Evolutionary conservation across 2,113 vertebrate genomes (phyloP), one percentile per base, ranked within the genome.

Genomic region (Paradoxurus hermaphroditus): DNA sequence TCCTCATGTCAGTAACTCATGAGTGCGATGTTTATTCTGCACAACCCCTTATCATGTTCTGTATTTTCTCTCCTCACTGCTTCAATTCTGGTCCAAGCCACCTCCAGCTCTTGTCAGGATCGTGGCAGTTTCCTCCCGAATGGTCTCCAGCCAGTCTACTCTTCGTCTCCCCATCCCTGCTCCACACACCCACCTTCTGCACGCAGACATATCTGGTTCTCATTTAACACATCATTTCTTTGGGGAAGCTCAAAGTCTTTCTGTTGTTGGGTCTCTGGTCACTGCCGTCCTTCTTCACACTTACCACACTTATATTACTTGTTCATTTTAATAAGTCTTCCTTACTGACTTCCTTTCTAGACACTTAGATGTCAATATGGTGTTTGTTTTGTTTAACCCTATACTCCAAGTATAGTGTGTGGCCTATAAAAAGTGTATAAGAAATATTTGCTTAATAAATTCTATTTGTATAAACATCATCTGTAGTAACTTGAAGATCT

Each of bases 391-490:
- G 6, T 59, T 96, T 90, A 86, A 78, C 77, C 34, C 29, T 90
- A 39, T 49, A 67, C 3, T 72, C 36, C 25, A 95, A 73, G n/a
- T 34, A 72, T 1, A 93, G 15, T 59, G 51, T 5, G 34, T 92
- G 18, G 36, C 8, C 27, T 18, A 59, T 39, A 73, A 70, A 39
- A 72, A 75, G n/a, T 75, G 29, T 36, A 78, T 46, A 83, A 93
- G 53, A 87, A 70, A 34, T 73, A 86, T 63, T 79, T 95, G 59
- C 62, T 90, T 75, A 95, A 86, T 44, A 85, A 91, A 77, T 36
- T 41, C 36, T 81, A 29, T 78, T 72, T 62, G 65, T 13, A 44
- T 51, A 90, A 27, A 88, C 6, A 63, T 41, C 44, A 86, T 39
- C 9, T 73, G 41, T 11, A 51, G 29, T 25, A 75, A 41, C 27